A percentile compares a stretch with the other conserved stretches of the same genome.
These are phyloP conservation scores for Xiphophorus maculatus DNA, from an alignment of 2,113 vertebrate genomes.

Conservation along the genomic window DNA sequence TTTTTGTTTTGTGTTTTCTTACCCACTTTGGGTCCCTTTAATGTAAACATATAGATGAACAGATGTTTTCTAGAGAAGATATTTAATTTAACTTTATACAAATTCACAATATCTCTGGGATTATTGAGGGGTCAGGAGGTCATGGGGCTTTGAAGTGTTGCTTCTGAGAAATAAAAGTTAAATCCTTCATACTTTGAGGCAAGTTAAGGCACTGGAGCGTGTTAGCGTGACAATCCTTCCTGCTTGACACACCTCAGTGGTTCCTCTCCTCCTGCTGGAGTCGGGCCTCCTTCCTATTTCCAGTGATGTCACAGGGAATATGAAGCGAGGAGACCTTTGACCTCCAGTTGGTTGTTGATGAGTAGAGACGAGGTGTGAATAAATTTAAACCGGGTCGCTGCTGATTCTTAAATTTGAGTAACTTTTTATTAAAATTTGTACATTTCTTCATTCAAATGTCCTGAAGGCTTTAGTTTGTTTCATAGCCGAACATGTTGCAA, in stretches of 20 bases:
- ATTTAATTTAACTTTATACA: conserved; percentile 9
- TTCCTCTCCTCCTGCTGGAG: conserved; percentile 31
- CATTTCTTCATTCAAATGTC: not conserved
- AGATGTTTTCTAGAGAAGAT: not conserved
- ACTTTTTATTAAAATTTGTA: not conserved
- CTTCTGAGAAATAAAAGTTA: conserved; percentile 10
- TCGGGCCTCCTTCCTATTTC: conserved; percentile 10
- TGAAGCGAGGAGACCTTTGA: conserved; percentile 48
- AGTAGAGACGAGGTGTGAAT: not conserved
- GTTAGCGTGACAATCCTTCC: conserved; percentile 55
- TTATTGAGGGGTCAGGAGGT: conserved; percentile 40
- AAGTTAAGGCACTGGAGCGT: conserved; percentile 22
- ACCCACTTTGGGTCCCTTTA: not conserved
- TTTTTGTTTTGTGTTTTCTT: not conserved
- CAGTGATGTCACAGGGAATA: conserved; percentile 18
- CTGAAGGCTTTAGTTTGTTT: too few species aligned
- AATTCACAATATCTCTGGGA: not conserved
- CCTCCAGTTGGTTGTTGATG: conserved; percentile 18
- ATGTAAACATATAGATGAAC: too few species aligned
- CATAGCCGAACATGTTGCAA: too few species aligned
- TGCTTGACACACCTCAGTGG: conserved; percentile 59
- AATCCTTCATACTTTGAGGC: conserved; percentile 16
- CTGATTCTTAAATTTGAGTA: not conserved
- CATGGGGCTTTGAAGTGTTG: conserved; percentile 25
- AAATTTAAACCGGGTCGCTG: not conserved